Conservation (phyloP, 2,113 vertebrate genomes). For the Poeciliopsis turrubarensis region DNA sequence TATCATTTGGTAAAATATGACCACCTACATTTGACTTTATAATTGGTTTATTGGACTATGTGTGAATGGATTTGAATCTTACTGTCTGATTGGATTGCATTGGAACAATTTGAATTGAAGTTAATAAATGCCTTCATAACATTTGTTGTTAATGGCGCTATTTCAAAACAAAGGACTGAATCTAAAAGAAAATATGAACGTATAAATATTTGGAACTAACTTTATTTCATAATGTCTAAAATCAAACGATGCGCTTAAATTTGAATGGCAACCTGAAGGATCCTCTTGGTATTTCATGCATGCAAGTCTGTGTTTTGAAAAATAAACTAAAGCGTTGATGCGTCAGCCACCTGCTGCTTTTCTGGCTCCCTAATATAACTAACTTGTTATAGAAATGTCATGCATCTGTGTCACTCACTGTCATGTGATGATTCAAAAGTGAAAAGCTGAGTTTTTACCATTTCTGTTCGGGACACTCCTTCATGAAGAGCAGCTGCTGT, state of each 20-base stretch:
- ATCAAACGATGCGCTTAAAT: neutral
- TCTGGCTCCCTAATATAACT: conserved; percentile 27
- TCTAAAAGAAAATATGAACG: too few species aligned
- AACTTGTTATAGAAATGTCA: conserved; percentile 38
- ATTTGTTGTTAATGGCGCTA: too few species aligned
- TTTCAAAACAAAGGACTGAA: too few species aligned
- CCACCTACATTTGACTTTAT: too few species aligned
- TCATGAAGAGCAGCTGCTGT: conserved; percentile 34
- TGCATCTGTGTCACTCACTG: conserved; percentile 43
- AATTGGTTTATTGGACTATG: too few species aligned
- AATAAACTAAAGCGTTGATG: conserved; percentile 14
- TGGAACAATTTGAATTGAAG: too few species aligned
- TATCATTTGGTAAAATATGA: too few species aligned
- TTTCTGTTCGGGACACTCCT: conserved; percentile 56
- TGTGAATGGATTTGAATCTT: too few species aligned
- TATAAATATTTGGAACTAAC: too few species aligned
- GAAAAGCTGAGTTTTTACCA: conserved; percentile 59
- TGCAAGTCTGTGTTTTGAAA: conserved; percentile 35
- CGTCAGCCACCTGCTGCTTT: conserved; percentile 32
- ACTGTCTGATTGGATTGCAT: too few species aligned
- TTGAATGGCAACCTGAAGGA: neutral
- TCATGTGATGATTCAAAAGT: conserved; percentile 58
- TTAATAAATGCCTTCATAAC: too few species aligned
- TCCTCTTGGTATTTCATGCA: conserved; percentile 34
- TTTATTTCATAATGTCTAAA: neutral